phyloP scores from a whole-genome alignment of 2,113 vertebrate genomes.

The Empidonax alnorum region DNA sequence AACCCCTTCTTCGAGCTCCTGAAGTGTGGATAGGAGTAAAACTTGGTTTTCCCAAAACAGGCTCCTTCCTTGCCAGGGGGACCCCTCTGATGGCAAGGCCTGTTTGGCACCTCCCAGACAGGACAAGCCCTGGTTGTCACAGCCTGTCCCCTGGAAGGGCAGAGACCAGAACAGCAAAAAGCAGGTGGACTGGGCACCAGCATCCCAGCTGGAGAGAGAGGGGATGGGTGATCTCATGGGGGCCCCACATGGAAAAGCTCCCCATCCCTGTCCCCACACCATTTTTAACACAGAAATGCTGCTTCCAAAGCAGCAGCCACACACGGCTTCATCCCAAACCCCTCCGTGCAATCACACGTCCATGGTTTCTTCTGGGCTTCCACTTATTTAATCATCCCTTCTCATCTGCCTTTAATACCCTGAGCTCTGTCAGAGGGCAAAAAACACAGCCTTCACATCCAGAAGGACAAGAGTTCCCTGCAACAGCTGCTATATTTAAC shows the following conservation, averaged over 20 bases:
- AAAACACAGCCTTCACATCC: conserved; percentile 22
- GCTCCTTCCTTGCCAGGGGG: not conserved
- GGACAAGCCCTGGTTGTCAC: not conserved
- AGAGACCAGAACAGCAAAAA: not conserved
- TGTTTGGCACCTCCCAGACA: not conserved
- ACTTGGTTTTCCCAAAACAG: not conserved
- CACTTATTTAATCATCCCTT: not conserved
- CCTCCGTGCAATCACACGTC: not conserved
- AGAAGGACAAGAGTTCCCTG: conserved; percentile 44
- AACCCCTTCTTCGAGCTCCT: not conserved
- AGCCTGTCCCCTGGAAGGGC: not conserved
- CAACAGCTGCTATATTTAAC: conserved; percentile 73
- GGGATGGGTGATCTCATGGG: not conserved
- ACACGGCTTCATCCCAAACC: not conserved
- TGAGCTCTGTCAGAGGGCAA: conserved; percentile 10
- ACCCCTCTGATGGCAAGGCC: not conserved
- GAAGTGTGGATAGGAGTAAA: not conserved
- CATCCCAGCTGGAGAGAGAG: not conserved
- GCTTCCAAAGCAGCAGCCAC: not conserved
- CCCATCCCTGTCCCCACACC: not conserved
- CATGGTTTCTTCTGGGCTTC: not conserved
- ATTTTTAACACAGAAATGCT: not conserved
- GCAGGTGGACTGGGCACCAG: not conserved
- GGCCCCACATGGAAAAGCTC: not conserved
- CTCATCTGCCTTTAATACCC: not conserved